These are phyloP conservation scores for Blastobasis lacticolella DNA, from an alignment of 2,888 invertebrate species.

Conservation along the genomic window DNA sequence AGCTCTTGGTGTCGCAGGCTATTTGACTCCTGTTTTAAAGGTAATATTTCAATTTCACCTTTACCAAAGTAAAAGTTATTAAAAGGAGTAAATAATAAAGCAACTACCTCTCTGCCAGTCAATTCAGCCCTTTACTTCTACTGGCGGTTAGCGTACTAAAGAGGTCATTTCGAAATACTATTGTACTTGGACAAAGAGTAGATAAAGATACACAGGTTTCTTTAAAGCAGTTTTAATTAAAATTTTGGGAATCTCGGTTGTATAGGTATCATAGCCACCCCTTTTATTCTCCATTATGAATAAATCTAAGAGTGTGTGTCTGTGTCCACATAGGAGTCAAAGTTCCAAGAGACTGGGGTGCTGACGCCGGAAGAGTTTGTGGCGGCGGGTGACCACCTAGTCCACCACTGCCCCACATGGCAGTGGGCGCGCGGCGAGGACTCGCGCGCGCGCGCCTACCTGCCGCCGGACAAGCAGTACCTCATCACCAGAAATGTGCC, in stretches of 20 bases:
- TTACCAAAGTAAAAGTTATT: too few relatives aligned
- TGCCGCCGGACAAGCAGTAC: conserved; percentile 97
- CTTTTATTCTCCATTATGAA: not conserved
- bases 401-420: conserved; percentile 99
- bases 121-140: not conserved
- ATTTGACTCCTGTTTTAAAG: conserved; percentile 96
- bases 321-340: conserved; percentile 83
- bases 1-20: conserved; percentile 96
- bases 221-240: too few relatives aligned
- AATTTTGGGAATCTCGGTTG: too few relatives aligned
- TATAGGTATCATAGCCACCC: not conserved
- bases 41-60: conserved; percentile 58
- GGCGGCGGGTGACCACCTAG: conserved; percentile 97
- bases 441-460: conserved; percentile 88
- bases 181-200: too few relatives aligned
- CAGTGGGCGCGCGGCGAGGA: conserved; percentile 97
- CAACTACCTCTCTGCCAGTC: not conserved
- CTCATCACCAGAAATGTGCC: conserved; percentile 97
- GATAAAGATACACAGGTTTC: too few relatives aligned
- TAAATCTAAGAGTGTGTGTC: conserved; percentile 6
- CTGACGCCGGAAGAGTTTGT: conserved; percentile 99
- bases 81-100: too few relatives aligned
- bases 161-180: not conserved
- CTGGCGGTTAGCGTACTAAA: not conserved
- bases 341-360: conserved; percentile 97